Evolutionary conservation across 1,140 invertebrate genomes (phyloP).

Genomic region (Branchinecta lindahli): DNA sequence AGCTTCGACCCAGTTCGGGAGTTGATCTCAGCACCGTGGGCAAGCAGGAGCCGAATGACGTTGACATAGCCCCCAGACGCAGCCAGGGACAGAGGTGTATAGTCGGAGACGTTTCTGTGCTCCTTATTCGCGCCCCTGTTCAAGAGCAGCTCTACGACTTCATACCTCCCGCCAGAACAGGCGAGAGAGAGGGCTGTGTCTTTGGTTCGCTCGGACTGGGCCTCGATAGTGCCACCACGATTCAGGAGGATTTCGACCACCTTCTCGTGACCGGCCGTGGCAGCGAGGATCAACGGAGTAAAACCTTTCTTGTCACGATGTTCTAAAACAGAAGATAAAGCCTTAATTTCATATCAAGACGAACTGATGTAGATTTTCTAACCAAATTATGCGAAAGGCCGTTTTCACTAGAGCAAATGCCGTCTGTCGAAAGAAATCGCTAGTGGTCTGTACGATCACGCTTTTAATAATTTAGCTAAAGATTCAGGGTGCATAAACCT

Average conservation of each 20-base stretch:
- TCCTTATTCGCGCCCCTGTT: conserved; percentile 87
- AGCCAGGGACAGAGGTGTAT: conserved; percentile 91
- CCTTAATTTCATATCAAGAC: not conserved
- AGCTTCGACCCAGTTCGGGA: conserved; percentile 91
- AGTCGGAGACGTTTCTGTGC: conserved; percentile 97
- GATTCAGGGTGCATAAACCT: no score
- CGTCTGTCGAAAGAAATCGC: no score
- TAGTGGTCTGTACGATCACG: not conserved
- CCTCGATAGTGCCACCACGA: conserved; percentile 86
- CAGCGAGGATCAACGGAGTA: conserved; percentile 89
- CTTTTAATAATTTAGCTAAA: not conserved
- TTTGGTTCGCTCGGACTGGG: conserved; percentile 95
- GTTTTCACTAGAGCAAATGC: no score
- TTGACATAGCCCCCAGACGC: conserved; percentile 97
- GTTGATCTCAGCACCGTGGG: conserved; percentile 91
- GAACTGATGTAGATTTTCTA: not conserved
- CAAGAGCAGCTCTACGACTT: conserved; percentile 80
- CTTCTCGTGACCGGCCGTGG: conserved; percentile 91
- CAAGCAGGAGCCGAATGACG: conserved; percentile 81
- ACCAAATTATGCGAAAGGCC: no score
- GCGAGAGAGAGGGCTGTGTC: conserved; percentile 94
- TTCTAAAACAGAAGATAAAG: conserved; percentile 38
- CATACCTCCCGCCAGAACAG: conserved; percentile 90
- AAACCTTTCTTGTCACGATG: conserved; percentile 99
- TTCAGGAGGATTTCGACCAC: conserved; percentile 83